phyloP scores from a whole-genome alignment of 2,113 vertebrate genomes.

The Salvelinus namaycush region DNA sequence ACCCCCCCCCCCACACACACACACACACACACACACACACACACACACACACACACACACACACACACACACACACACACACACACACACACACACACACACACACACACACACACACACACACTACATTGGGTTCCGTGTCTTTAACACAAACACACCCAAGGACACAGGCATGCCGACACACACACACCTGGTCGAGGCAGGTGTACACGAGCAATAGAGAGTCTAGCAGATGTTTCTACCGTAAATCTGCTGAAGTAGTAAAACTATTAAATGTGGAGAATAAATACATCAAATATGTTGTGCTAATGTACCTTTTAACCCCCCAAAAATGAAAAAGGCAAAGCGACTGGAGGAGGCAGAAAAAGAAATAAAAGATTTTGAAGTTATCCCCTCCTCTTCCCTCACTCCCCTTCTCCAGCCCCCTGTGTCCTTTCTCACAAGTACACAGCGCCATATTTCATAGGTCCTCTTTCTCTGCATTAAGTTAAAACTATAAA shows the following conservation, averaged over 20 bases:
- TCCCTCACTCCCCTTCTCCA: constrained; percentile 3
- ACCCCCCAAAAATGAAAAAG: constrained; percentile 27
- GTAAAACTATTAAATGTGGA: constrained; percentile 59
- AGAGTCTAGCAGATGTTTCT: constrained; percentile 44
- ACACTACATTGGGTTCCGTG: too few species aligned
- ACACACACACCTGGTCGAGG: constrained; percentile 12
- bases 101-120: neutral
- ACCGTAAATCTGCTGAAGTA: constrained; percentile 52
- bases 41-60: constrained; percentile 3
- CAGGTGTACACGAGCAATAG: constrained; percentile 40
- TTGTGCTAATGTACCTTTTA: constrained; percentile 59
- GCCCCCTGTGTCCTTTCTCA: neutral
- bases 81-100: constrained; percentile 1
- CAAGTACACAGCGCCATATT: constrained; percentile 43
- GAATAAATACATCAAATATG: constrained; percentile 60
- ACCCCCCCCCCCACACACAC: constrained; percentile 1
- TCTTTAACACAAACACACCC: neutral
- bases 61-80: constrained; percentile 24
- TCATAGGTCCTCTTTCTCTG: constrained; percentile 68
- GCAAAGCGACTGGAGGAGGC: neutral
- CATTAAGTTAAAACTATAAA: constrained; percentile 66
- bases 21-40: neutral
- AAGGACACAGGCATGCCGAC: constrained; percentile 17
- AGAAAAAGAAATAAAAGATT: constrained; percentile 12
- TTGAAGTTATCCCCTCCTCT: neutral